Conservation (phyloP, 2,888 invertebrate species). For the Hypolimnas misippus region DNA sequence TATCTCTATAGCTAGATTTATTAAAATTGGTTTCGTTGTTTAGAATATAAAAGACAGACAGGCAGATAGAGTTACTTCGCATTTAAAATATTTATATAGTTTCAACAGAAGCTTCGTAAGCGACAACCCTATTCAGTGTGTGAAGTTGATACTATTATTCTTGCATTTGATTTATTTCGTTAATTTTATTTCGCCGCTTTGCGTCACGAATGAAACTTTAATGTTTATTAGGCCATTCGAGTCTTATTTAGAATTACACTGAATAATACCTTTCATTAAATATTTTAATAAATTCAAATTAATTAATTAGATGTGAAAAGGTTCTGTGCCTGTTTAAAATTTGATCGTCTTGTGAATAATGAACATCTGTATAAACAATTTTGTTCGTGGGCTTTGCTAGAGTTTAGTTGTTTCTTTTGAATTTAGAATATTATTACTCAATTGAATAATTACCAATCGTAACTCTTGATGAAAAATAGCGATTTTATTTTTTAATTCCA, state of each 20-base stretch:
- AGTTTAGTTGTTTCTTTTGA: too few relatives aligned
- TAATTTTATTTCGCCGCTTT: slow-evolving; percentile 22
- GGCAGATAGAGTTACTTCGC: too few relatives aligned
- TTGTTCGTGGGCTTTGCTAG: too few relatives aligned
- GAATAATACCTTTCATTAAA: slow-evolving; percentile 9
- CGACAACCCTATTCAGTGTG: slow-evolving; percentile 14
- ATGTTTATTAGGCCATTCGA: slow-evolving; percentile 16
- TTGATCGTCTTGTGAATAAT: neutral
- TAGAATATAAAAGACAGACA: too few relatives aligned
- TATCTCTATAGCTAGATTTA: too few relatives aligned
- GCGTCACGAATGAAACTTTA: slow-evolving; percentile 19
- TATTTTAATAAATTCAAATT: neutral
- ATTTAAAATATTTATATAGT: too few relatives aligned
- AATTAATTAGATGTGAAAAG: neutral
- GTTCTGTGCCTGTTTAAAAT: neutral
- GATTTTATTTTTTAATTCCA: too few relatives aligned
- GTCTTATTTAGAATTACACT: neutral
- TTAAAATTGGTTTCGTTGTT: too few relatives aligned
- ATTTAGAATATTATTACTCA: too few relatives aligned
- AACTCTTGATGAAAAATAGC: too few relatives aligned
- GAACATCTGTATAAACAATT: neutral
- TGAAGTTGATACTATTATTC: slow-evolving; percentile 26
- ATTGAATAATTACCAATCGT: too few relatives aligned
- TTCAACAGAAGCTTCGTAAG: too few relatives aligned
- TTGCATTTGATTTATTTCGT: slow-evolving; percentile 25